phyloP scores from a whole-genome alignment of 2,888 invertebrate species.

The Margaritifera margaritifera region DNA sequence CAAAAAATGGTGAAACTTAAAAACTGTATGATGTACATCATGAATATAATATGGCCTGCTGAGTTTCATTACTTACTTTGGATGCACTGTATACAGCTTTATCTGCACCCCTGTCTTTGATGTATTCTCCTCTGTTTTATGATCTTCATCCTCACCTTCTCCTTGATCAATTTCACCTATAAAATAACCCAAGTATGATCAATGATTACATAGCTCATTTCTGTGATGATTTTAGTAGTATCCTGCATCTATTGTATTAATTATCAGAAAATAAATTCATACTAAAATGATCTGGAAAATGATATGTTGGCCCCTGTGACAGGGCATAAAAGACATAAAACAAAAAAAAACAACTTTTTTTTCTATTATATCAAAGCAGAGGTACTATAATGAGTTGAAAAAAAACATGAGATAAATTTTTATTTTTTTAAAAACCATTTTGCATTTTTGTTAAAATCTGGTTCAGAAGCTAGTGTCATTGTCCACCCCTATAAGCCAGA shows the following conservation, averaged over 20 bases:
- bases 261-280: too few relatives aligned
- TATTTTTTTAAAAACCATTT: too few relatives aligned
- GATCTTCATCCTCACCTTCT: conserved; percentile 76
- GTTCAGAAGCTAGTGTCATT: too few relatives aligned
- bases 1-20: too few relatives aligned
- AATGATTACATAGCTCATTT: neutral
- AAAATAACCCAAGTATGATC: conserved; percentile 8
- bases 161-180: conserved; percentile 60
- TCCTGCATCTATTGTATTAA: too few relatives aligned
- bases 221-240: too few relatives aligned
- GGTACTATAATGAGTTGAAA: too few relatives aligned
- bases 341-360: too few relatives aligned
- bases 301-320: neutral
- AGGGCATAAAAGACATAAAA: neutral
- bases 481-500: too few relatives aligned
- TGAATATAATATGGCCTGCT: neutral
- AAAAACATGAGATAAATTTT: too few relatives aligned
- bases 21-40: neutral
- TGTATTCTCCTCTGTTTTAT: conserved; percentile 39
- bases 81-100: conserved; percentile 67
- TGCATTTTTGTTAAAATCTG: too few relatives aligned
- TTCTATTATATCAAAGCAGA: neutral
- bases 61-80: conserved; percentile 52
- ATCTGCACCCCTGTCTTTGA: conserved; percentile 63
- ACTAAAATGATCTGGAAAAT: neutral